Conservation (phyloP, 2,113 vertebrate species). For the Anas platyrhynchos region DNA sequence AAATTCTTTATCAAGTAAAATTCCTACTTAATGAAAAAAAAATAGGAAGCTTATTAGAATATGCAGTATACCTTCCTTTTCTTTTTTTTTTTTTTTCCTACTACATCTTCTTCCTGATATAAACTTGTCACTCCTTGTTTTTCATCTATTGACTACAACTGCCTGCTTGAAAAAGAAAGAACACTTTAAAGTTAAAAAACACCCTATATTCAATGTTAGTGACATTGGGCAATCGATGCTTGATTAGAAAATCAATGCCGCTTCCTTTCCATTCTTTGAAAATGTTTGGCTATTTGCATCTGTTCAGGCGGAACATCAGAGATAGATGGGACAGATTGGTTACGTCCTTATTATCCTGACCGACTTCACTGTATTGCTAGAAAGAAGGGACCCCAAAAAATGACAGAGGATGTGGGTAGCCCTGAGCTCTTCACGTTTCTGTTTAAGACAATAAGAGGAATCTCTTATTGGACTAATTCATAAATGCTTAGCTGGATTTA, state of each 20-base stretch:
- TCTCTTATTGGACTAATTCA: neutral
- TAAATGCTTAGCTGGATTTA: neutral
- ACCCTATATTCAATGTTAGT: neutral
- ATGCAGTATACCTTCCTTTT: neutral
- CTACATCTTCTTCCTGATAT: neutral
- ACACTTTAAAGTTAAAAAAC: neutral
- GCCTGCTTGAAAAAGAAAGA: neutral
- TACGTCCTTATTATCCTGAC: neutral
- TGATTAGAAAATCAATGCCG: slow-evolving; percentile 41
- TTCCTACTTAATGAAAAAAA: neutral
- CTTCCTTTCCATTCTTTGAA: slow-evolving; percentile 3
- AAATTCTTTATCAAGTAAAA: neutral
- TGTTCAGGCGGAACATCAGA: neutral
- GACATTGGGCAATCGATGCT: neutral
- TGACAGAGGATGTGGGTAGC: neutral
- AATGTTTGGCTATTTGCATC: neutral
- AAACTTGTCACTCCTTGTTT: neutral
- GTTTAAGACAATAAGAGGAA: accelerated
- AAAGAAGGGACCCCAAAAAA: neutral
- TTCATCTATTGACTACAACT: neutral
- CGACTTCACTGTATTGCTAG: neutral
- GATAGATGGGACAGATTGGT: neutral
- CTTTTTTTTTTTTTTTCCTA: neutral
- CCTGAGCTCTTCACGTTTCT: neutral
- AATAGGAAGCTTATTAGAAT: neutral